These are phyloP conservation scores for Chionis minor DNA, from an alignment of 2,113 vertebrate species.

Conservation along the genomic window DNA sequence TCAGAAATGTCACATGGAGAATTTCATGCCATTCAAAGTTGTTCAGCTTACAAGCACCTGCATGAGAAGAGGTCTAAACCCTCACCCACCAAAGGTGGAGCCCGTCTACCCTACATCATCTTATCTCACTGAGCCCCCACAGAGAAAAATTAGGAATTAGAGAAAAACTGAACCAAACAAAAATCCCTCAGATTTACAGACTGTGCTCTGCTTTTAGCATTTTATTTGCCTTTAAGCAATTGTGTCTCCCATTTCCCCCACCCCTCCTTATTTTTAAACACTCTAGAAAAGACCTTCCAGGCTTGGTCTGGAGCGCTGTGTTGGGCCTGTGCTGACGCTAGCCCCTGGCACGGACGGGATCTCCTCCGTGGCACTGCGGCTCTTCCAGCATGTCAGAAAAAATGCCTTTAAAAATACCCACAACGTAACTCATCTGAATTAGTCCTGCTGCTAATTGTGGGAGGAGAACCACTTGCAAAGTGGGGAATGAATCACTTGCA, in stretches of 20 bases:
- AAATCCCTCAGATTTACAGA: neutral
- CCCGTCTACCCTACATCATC: neutral
- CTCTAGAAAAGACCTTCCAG: neutral
- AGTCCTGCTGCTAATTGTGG: conserved; percentile 7
- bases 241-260: neutral
- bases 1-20: neutral
- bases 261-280: neutral
- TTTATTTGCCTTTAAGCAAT: neutral
- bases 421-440: conserved; percentile 37
- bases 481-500: conserved; percentile 37
- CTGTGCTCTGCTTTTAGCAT: neutral
- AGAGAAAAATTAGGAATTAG: neutral
- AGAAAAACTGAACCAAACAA: neutral
- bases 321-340: fast-evolving
- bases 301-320: neutral
- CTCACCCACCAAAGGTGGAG: neutral
- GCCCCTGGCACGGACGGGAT: neutral
- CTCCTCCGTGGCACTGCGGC: neutral
- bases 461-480: conserved; percentile 33
- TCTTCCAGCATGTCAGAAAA: conserved; percentile 4
- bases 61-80: fast-evolving
- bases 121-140: neutral
- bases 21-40: neutral
- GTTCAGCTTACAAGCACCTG: neutral
- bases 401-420: neutral